phyloP scores from a whole-genome alignment of 2,888 invertebrate genomes.

The Uloborus plumipes region DNA sequence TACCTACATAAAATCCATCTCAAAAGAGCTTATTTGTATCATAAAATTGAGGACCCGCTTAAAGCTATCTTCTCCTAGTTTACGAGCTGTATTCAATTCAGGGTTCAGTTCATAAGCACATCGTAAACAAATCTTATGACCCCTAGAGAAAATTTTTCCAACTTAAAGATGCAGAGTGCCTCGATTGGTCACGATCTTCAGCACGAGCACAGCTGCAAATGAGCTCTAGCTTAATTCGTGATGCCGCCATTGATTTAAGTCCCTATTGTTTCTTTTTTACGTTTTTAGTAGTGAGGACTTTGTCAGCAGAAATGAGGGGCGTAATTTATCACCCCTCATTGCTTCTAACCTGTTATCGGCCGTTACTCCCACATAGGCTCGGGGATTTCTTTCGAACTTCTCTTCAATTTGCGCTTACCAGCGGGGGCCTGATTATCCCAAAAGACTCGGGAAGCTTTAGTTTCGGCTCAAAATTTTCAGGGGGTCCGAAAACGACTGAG shows the following conservation, averaged over 20 bases:
- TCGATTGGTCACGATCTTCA: constrained; percentile 45
- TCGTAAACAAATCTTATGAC: constrained; percentile 52
- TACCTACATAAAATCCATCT: constrained; percentile 31
- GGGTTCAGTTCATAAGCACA: constrained; percentile 17
- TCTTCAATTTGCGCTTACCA: not conserved
- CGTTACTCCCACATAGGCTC: constrained; percentile 36
- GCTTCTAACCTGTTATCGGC: constrained; percentile 55
- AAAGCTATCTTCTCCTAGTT: constrained; percentile 27
- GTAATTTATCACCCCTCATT: constrained; percentile 47
- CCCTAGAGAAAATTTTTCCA: constrained; percentile 18
- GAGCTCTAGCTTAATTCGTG: constrained; percentile 50
- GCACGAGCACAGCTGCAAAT: constrained; percentile 56
- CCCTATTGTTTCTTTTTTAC: constrained; percentile 5
- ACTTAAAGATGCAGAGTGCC: not conserved
- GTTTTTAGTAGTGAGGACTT: constrained; percentile 45
- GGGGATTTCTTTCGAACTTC: constrained; percentile 7
- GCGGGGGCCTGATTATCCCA: too few species aligned
- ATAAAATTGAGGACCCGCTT: constrained; percentile 34
- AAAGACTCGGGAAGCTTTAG: too few species aligned
- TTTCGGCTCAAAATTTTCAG: too few species aligned
- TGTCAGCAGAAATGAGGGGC: constrained; percentile 42
- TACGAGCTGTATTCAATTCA: constrained; percentile 39
- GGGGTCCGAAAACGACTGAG: too few species aligned
- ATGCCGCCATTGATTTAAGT: constrained; percentile 52
- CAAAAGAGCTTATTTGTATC: constrained; percentile 37